These are phyloP conservation scores for Ooceraea biroi DNA, from an alignment of 1,140 invertebrate genomes.

Conservation along the genomic window DNA sequence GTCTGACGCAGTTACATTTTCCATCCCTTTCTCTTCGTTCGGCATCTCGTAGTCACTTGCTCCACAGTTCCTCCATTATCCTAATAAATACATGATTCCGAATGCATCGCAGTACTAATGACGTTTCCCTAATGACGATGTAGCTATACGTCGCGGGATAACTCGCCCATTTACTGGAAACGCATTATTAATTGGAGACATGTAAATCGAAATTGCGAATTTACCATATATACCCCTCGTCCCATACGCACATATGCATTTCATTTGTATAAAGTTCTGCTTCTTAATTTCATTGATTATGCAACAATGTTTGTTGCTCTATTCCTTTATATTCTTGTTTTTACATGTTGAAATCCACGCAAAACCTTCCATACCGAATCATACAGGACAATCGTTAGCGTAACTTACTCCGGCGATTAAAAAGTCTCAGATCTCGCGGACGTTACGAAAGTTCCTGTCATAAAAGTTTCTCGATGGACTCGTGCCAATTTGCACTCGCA, in stretches of 20 bases:
- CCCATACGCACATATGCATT: neutral
- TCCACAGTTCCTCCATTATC: conserved; percentile 45
- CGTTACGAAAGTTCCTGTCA: conserved; percentile 11
- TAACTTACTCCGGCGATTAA: conserved; percentile 25
- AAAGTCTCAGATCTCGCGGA: neutral
- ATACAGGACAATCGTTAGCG: neutral
- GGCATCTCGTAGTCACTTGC: conserved; percentile 14
- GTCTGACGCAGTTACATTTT: neutral
- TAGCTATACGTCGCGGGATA: neutral
- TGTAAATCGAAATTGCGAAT: neutral
- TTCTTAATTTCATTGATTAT: neutral
- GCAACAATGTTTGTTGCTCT: neutral
- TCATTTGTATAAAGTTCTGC: neutral
- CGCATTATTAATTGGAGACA: neutral
- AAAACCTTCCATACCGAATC: neutral
- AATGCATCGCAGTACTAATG: neutral
- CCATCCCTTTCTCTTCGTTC: neutral
- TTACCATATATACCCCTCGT: neutral
- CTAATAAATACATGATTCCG: conserved; percentile 34
- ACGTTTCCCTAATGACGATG: neutral
- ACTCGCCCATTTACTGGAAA: neutral
- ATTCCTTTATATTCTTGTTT: neutral
- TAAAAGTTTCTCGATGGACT: conserved; percentile 5
- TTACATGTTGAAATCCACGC: neutral
- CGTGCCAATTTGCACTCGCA: neutral